Evolutionary conservation across 2,888 invertebrate genomes (phyloP).

Genomic region (Xylota segnis): DNA sequence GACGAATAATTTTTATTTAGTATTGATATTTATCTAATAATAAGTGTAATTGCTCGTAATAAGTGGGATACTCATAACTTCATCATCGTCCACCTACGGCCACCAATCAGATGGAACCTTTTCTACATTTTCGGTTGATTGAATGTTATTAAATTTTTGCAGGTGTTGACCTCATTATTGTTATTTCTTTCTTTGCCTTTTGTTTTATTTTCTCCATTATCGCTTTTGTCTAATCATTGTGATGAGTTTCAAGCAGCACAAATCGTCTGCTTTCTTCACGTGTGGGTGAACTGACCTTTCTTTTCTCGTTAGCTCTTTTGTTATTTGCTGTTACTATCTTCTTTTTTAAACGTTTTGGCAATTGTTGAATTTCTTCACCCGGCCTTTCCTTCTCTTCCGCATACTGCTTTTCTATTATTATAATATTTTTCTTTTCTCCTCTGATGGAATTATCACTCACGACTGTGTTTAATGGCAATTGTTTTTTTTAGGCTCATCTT

Average conservation of each 20-base stretch:
- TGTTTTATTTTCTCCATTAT: conserved; percentile 25
- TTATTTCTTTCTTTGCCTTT: conserved; percentile 6
- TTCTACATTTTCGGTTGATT: conserved; percentile 22
- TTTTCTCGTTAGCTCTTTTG: conserved; percentile 4
- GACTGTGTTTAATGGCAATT: not conserved
- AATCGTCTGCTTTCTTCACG: conserved; percentile 19
- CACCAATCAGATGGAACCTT: not conserved
- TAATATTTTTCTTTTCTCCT: not conserved
- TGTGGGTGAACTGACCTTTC: conserved; percentile 20
- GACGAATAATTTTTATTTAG: too few species aligned
- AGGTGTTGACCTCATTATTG: conserved; percentile 24
- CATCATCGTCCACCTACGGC: conserved; percentile 5
- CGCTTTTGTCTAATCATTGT: conserved; percentile 13
- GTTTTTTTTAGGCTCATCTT: not conserved
- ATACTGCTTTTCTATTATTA: conserved; percentile 9
- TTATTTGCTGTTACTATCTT: conserved; percentile 8
- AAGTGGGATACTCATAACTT: conserved; percentile 20
- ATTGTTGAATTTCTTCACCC: not conserved
- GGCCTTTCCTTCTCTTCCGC: conserved; percentile 1
- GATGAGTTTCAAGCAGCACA: conserved; percentile 1
- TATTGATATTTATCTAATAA: conserved; percentile 7
- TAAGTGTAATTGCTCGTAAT: not conserved
- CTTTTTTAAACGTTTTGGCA: not conserved
- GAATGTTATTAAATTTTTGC: conserved; percentile 12
- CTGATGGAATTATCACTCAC: not conserved